Conservation (phyloP, 2,888 invertebrate genomes). For the Acrobasis consociella region DNA sequence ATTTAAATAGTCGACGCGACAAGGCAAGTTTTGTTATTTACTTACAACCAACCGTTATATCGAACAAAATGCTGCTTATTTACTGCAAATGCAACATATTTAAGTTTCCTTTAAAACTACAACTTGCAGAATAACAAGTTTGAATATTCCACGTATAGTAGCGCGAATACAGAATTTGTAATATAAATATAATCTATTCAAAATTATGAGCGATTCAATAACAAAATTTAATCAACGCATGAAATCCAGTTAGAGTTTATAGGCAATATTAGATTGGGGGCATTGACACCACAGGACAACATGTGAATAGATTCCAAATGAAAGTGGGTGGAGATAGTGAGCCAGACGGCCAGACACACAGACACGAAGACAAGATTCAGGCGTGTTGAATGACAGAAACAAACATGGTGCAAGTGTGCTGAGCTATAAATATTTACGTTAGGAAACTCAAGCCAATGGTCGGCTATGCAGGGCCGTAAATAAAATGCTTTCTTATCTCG, state of each 20-base stretch:
- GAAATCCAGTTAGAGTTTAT: constrained; percentile 9
- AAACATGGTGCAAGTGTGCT: constrained; percentile 77
- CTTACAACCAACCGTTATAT: constrained; percentile 2
- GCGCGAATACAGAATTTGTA: not conserved
- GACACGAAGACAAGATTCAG: constrained; percentile 49
- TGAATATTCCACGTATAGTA: not conserved
- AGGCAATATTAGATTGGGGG: constrained; percentile 6
- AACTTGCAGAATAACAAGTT: not conserved
- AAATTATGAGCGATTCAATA: constrained; percentile 31
- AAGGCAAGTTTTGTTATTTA: constrained; percentile 6
- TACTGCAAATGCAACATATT: constrained; percentile 5
- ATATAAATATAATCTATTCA: not conserved
- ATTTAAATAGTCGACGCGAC: not conserved
- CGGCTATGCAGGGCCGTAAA: constrained; percentile 68
- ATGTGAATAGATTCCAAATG: constrained; percentile 50
- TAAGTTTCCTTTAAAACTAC: not conserved
- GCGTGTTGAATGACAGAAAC: constrained; percentile 78
- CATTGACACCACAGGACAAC: constrained; percentile 5
- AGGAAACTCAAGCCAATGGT: constrained; percentile 78
- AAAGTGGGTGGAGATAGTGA: constrained; percentile 50
- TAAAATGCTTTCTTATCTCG: constrained; percentile 79
- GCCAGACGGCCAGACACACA: constrained; percentile 36
- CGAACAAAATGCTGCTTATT: constrained; percentile 7
- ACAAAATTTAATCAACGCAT: constrained; percentile 33
- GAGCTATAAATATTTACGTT: constrained; percentile 81